Percentiles rank a stretch among this genome's conserved stretches.
Evolutionary conservation across 2,113 vertebrate species (phyloP).

Genomic region (Pterophyllum scalare): DNA sequence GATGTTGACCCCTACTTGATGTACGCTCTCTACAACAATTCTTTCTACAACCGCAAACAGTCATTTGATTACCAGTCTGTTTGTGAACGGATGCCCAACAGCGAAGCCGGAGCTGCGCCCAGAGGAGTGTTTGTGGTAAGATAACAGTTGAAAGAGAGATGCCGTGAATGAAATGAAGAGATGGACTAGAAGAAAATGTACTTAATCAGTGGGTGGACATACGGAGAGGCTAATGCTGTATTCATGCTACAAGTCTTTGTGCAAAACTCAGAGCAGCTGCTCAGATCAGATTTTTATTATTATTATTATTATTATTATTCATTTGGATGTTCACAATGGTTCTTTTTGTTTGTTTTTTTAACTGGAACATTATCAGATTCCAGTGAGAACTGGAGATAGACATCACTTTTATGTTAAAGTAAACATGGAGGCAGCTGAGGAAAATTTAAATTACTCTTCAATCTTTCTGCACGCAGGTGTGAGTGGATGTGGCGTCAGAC

Average conservation of each 20-base stretch:
- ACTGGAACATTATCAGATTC: not conserved
- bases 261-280: not conserved
- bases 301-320: too few relatives aligned
- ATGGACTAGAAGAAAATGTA: not conserved
- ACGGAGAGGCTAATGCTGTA: not conserved
- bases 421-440: not conserved
- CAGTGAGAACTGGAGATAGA: not conserved
- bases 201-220: not conserved
- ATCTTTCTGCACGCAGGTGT: not conserved
- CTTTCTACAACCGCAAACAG: slow-evolving; percentile 92
- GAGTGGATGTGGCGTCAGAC: not conserved
- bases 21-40: slow-evolving; percentile 95
- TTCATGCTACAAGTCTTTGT: not conserved
- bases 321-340: too few relatives aligned
- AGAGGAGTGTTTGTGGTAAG: slow-evolving; percentile 94
- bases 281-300: too few relatives aligned
- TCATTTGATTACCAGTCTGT: slow-evolving; percentile 95
- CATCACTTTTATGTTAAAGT: not conserved
- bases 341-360: not conserved
- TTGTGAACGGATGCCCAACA: slow-evolving; percentile 88
- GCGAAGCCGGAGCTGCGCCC: slow-evolving; percentile 89
- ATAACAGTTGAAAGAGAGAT: not conserved
- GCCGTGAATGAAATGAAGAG: not conserved
- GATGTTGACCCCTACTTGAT: slow-evolving; percentile 94
- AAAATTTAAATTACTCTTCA: not conserved